Conservation (phyloP, 1,140 invertebrate genomes). For the Drosophila novamexicana region DNA sequence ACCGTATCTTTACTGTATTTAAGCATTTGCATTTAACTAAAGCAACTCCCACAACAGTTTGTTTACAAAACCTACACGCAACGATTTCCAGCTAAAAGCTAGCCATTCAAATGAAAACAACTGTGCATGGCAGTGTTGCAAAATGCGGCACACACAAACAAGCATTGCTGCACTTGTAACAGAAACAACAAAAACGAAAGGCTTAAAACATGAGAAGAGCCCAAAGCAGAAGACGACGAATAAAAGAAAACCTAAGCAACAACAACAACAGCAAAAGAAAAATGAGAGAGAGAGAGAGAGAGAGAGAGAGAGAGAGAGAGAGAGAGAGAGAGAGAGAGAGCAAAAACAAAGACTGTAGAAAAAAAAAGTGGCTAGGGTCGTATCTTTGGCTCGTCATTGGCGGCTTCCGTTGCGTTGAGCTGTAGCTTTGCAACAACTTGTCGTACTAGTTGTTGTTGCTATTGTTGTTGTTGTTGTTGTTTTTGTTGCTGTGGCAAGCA, state of each 20-base stretch:
- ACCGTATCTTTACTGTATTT: slow-evolving; percentile 1
- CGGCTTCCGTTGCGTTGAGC: slow-evolving; percentile 67
- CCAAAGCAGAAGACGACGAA: slow-evolving; percentile 39
- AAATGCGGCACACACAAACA: slow-evolving; percentile 46
- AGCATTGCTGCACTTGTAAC: slow-evolving; percentile 59
- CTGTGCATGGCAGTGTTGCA: slow-evolving; percentile 59
- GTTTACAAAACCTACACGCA: slow-evolving; percentile 19
- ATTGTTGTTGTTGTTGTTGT: slow-evolving; percentile 28
- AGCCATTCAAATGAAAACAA: neutral
- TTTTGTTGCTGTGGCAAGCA: slow-evolving; percentile 47
- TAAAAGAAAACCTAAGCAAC: slow-evolving; percentile 48
- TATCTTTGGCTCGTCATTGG: slow-evolving; percentile 73
- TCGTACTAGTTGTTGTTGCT: slow-evolving; percentile 16
- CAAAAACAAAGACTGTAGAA: neutral
- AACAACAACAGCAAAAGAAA: slow-evolving; percentile 18
- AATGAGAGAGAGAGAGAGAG: neutral
- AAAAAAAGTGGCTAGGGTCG: slow-evolving; percentile 50
- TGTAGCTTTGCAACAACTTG: slow-evolving; percentile 66
- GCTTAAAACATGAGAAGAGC: slow-evolving; percentile 49
- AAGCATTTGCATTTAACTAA: slow-evolving; percentile 1
- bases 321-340: neutral
- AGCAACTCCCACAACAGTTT: slow-evolving; percentile 22
- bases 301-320: slow-evolving; percentile 2
- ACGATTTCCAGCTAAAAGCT: slow-evolving; percentile 17
- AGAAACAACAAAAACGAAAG: slow-evolving; percentile 48